These are phyloP conservation scores for Leptoteleia sp. DNA, from an alignment of 1,140 invertebrate genomes.

Conservation along the genomic window DNA sequence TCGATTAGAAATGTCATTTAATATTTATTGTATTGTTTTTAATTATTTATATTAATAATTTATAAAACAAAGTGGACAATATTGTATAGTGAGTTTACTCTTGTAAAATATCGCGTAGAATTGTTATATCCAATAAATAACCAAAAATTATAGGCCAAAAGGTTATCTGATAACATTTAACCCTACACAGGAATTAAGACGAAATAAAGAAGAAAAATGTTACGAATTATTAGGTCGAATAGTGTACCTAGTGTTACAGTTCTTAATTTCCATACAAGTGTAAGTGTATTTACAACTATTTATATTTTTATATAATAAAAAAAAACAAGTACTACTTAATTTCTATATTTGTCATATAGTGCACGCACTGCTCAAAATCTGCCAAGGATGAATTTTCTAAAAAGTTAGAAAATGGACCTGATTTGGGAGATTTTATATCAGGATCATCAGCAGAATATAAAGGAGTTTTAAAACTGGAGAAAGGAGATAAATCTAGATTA, in stretches of 20 bases:
- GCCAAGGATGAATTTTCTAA: constrained; percentile 71
- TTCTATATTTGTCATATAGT: constrained; percentile 54
- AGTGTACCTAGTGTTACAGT: constrained; percentile 25
- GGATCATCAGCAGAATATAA: constrained; percentile 82
- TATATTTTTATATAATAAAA: not conserved
- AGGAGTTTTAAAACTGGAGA: constrained; percentile 91
- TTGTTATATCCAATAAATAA: too few species aligned
- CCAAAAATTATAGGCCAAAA: too few species aligned
- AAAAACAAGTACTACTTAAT: not conserved
- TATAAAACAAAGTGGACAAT: too few species aligned
- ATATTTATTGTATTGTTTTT: too few species aligned
- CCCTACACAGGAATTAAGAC: constrained; percentile 1
- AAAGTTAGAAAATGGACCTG: constrained; percentile 74
- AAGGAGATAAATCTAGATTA: constrained; percentile 90
- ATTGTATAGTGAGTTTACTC: too few species aligned
- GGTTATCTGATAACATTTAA: constrained; percentile 35
- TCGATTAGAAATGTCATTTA: too few species aligned
- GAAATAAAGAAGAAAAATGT: constrained; percentile 16
- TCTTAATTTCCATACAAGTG: constrained; percentile 55
- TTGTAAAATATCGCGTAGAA: too few species aligned
- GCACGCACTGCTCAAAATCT: constrained; percentile 61
- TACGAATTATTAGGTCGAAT: constrained; percentile 7
- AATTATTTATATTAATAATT: too few species aligned
- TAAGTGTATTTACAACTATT: constrained; percentile 42
- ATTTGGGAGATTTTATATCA: constrained; percentile 75